phyloP scores from a whole-genome alignment of 2,888 invertebrate species.

The Drosophila affinis region DNA sequence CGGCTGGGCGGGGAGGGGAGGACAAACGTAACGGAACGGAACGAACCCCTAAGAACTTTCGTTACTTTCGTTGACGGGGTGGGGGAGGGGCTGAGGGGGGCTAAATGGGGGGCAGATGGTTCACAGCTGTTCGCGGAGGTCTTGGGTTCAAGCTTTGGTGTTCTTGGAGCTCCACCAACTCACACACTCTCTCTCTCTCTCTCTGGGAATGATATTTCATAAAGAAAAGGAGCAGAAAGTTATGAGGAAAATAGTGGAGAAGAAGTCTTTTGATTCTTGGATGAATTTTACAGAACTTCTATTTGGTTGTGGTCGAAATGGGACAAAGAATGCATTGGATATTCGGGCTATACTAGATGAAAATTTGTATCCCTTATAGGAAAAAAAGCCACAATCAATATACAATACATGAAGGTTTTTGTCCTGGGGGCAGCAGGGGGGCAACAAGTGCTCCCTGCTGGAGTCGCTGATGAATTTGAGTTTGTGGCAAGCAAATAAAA shows the following conservation, averaged over 20 bases:
- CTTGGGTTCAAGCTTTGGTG: background rate
- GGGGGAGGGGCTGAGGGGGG: background rate
- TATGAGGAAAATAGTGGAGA: background rate
- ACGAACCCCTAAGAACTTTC: background rate
- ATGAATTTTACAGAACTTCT: background rate
- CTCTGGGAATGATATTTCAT: background rate
- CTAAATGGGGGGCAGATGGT: background rate
- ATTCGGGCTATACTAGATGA: too few species aligned
- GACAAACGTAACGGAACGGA: background rate
- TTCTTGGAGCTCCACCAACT: background rate
- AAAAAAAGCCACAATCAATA: too few species aligned
- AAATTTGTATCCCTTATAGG: too few species aligned
- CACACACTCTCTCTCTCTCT: too few species aligned
- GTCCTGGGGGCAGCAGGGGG: too few species aligned
- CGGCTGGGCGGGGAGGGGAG: conserved; percentile 29
- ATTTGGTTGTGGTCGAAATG: background rate
- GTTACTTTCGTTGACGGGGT: background rate
- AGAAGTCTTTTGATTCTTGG: background rate
- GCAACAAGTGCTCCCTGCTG: background rate
- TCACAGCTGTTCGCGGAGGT: too few species aligned
- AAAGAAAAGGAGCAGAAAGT: background rate
- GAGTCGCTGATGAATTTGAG: conserved; percentile 55
- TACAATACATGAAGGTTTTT: too few species aligned
- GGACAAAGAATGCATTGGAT: too few species aligned
- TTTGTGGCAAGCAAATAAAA: conserved; percentile 71